These are phyloP conservation scores for Dermatemys mawii DNA, from an alignment of 2,113 vertebrate genomes.

Conservation along the genomic window DNA sequence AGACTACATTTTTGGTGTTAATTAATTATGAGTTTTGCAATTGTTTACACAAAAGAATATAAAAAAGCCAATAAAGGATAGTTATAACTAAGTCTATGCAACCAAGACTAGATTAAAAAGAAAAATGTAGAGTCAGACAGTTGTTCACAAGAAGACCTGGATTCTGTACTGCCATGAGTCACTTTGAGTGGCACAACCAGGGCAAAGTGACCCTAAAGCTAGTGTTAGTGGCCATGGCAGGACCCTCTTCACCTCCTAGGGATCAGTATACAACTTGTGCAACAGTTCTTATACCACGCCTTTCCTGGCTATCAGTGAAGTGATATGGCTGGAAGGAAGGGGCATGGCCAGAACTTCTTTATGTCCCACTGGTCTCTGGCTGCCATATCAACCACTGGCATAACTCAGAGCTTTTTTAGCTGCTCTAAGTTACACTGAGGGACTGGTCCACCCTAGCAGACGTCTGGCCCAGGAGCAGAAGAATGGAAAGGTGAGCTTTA, in stretches of 20 bases:
- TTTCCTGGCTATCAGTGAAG: neutral
- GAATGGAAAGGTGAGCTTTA: neutral
- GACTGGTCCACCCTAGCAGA: neutral
- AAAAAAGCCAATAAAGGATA: neutral
- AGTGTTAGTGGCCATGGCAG: fast-evolving
- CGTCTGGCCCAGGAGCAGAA: neutral
- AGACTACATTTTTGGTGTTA: neutral
- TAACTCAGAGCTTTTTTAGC: neutral
- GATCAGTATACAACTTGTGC: neutral
- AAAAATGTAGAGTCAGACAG: neutral
- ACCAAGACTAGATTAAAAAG: neutral
- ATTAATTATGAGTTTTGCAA: neutral
- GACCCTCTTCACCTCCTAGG: fast-evolving
- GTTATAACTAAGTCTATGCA: fast-evolving
- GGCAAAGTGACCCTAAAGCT: neutral
- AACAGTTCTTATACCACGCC: neutral
- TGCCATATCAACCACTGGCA: neutral
- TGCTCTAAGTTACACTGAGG: neutral
- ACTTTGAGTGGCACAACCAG: neutral
- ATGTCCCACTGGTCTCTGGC: neutral
- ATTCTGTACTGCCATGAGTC: neutral
- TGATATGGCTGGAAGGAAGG: neutral
- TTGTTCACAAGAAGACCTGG: neutral
- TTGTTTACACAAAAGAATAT: neutral
- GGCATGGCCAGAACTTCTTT: neutral